Base-by-base conservation (phyloP, 2,888 invertebrate species). In the Melieria omissa region DNA sequence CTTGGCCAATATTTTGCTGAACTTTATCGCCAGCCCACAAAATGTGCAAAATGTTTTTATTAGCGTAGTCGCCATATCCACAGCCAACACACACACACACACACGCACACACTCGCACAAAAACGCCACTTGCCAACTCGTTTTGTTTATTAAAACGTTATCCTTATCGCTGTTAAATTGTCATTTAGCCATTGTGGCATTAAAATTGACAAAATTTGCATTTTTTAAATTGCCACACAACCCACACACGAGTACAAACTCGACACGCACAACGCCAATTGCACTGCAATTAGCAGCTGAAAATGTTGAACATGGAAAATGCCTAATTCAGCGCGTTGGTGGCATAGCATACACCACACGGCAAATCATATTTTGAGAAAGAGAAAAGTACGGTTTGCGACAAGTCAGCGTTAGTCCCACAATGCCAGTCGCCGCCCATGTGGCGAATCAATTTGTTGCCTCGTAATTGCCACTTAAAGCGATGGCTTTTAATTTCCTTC, bases 121-220 rank as follows among this genome's bases (percentile, higher is more conserved):
- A 60, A 67, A 60, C 47, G 47, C 14, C 66, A 61, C 8, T 61
- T 63, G 63, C 62, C 47, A 62, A 46, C 63, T 69, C 52, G 69
- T 63, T 63, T 62, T 55, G 69, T 69, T 63, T 69, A 69, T 69
- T 69, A 63, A 69, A 68, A 63, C 29, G 46, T 57, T 63, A 69
- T 69, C 69, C 63, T 69, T 69, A 69, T 69, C 69, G 69, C 52
- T 55, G 55, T 63, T 63, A 54, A 69, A 55, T 63, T 63, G 63
- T 69, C 69, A 69, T 63, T 69, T 69, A 69, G 69, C 55, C 69
- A 62, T 63, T 55, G 62, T 63, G 55, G 67, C 60, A 61, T 44
- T 52, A 67, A 67, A 67, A 60, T 14, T 60, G 10, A 29, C 12
- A 29, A 69, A 69, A 69, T 62, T 69, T 69, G 62, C 69, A 69